Evolutionary conservation across 2,888 invertebrate species (phyloP).

Genomic region (Ganaspis brasiliensis): DNA sequence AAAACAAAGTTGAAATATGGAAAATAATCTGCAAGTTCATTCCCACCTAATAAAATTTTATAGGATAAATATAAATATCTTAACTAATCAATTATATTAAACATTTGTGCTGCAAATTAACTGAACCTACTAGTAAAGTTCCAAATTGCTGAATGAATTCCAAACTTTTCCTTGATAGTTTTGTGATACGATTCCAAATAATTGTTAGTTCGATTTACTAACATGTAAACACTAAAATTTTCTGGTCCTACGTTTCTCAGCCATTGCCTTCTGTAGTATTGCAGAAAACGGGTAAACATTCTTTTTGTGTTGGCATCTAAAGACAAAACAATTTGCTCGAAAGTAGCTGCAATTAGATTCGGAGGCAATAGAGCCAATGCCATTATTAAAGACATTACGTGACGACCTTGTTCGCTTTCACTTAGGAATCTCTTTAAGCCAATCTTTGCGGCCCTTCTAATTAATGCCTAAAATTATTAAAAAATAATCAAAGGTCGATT

Average conservation of each 20-base stretch:
- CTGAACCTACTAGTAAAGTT: not conserved
- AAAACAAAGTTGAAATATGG: too few species aligned
- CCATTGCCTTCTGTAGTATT: not conserved
- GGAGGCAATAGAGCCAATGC: not conserved
- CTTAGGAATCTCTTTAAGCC: not conserved
- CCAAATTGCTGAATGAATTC: not conserved
- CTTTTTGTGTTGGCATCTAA: not conserved
- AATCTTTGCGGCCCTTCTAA: not conserved
- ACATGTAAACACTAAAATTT: slow-evolving; percentile 2
- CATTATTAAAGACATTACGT: not conserved
- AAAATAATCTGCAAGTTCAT: too few species aligned
- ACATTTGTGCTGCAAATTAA: too few species aligned
- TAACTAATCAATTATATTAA: too few species aligned
- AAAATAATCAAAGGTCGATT: too few species aligned
- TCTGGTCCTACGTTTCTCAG: not conserved
- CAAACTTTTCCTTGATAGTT: not conserved
- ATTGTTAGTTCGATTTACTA: not conserved
- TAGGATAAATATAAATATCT: too few species aligned
- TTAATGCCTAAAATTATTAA: not conserved
- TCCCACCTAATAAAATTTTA: too few species aligned
- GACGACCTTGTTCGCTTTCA: not conserved
- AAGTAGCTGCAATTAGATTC: not conserved
- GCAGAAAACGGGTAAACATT: not conserved
- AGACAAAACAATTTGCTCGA: not conserved
- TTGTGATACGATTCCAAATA: not conserved